Base-by-base conservation (phyloP, 2,797 vertebrate genomes). In the Clamator glandarius region DNA sequence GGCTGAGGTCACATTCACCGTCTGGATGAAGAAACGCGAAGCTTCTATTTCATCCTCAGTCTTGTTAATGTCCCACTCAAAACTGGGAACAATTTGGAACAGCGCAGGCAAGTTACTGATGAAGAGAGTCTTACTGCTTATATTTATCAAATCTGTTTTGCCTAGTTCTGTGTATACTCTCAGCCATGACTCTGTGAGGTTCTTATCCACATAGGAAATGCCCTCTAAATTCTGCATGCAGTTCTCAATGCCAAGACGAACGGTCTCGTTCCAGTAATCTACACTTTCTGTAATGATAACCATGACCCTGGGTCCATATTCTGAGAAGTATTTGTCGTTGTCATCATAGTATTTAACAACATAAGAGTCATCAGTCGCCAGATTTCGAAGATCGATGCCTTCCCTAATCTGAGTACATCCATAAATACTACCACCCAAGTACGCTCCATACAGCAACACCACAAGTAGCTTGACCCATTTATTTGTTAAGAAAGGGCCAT, bases 11-110 rank as follows among this genome's bases (percentile, higher is more conserved):
- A 97, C 82, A 1, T 96, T 96, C 17, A 97, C 84, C 0, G 97
- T 98, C 95, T 99, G 98, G 87, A 99, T 95, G 68, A 99, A 99
- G 83, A 98, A 98, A 23, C 98, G 97, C 36, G 98, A 99, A 19
- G 98, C 96, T 91, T 75, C 78, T 84, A 99, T 98, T 54, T 93
- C 31, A 55, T 96, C 89, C 17, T 15, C 61, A 23, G 96, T 97
- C 52, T 92, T 64, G 88, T 98, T 97, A 79, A 99, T 29, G 92
- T 99, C 98, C 95, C 97, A 97, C 36, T 52, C 55, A 95, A 98
- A 98, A 82, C 79, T 26, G 31, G 97, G 50, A 89, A 9, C 8
- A 5, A 2, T 0, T 0, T 17, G 2, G 51, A 98, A 97, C 93
- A 99, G 97, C 7, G 0, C 0, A 11, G 2, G 0, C 89, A 99